Percentiles rank a stretch among this genome's conserved stretches.
phyloP scores from a whole-genome alignment of 2,888 invertebrate genomes.

The Pammene aurita region DNA sequence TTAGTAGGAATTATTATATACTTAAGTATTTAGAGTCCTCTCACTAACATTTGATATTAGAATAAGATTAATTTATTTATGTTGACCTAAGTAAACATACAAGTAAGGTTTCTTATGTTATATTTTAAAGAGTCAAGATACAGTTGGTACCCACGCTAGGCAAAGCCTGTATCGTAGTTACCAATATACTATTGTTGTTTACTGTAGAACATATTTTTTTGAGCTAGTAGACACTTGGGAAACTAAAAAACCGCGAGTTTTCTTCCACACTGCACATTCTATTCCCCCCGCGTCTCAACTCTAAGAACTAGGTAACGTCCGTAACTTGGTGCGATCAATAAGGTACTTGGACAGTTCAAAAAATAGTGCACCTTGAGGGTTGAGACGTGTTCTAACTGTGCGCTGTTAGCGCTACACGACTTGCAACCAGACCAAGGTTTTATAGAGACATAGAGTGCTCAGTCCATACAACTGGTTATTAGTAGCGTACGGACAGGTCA shows the following conservation, averaged over 20 bases:
- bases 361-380: constrained; percentile 42
- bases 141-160: too few relatives aligned
- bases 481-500: too few relatives aligned
- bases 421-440: constrained; percentile 20
- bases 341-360: constrained; percentile 42
- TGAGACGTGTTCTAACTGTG: constrained; percentile 38
- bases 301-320: constrained; percentile 41
- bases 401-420: constrained; percentile 37
- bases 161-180: too few relatives aligned
- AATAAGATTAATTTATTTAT: too few relatives aligned
- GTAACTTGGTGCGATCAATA: constrained; percentile 42
- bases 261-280: neutral
- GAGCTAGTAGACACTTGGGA: neutral
- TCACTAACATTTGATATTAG: too few relatives aligned
- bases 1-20: too few relatives aligned
- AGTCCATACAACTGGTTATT: neutral
- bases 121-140: too few relatives aligned
- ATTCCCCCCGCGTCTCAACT: constrained; percentile 10
- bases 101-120: too few relatives aligned
- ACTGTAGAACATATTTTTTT: too few relatives aligned
- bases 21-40: too few relatives aligned
- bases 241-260: constrained; percentile 3
- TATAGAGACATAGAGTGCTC: neutral
- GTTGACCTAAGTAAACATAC: too few relatives aligned
- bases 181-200: too few relatives aligned